These are phyloP conservation scores for Eugnorisma glareosa DNA, from an alignment of 2,888 invertebrate species.

Conservation along the genomic window DNA sequence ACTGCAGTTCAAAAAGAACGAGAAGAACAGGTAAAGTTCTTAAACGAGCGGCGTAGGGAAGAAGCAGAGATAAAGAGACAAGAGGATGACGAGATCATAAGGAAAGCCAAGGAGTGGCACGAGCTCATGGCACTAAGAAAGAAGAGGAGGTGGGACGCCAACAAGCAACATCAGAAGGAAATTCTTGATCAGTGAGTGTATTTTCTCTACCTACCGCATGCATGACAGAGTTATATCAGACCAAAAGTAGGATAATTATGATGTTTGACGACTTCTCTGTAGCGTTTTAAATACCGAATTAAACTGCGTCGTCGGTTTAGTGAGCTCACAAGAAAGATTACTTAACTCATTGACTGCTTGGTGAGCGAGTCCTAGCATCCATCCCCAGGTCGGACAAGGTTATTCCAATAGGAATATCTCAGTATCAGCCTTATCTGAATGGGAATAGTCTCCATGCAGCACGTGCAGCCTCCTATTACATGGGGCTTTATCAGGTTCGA, in stretches of 20 bases:
- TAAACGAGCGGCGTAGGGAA: constrained; percentile 76
- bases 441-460: background rate
- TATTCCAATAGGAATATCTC: background rate
- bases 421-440: background rate
- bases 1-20: constrained; percentile 86
- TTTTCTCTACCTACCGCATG: background rate
- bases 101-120: constrained; percentile 83
- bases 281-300: background rate
- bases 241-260: background rate
- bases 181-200: constrained; percentile 82
- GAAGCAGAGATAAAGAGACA: constrained; percentile 74
- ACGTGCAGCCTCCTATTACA: background rate
- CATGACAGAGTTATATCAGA: background rate
- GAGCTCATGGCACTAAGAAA: constrained; percentile 72
- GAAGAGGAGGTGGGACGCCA: constrained; percentile 75
- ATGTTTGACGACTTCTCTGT: background rate
- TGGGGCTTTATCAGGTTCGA: no score
- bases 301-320: background rate
- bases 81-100: constrained; percentile 79
- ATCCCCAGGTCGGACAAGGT: background rate
- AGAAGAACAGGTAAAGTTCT: constrained; percentile 82
- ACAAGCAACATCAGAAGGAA: constrained; percentile 83
- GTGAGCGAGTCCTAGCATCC: background rate
- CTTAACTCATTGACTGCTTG: background rate
- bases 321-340: background rate